Base-by-base conservation (phyloP, 2,888 invertebrate genomes). In the Tipula unca region DNA sequence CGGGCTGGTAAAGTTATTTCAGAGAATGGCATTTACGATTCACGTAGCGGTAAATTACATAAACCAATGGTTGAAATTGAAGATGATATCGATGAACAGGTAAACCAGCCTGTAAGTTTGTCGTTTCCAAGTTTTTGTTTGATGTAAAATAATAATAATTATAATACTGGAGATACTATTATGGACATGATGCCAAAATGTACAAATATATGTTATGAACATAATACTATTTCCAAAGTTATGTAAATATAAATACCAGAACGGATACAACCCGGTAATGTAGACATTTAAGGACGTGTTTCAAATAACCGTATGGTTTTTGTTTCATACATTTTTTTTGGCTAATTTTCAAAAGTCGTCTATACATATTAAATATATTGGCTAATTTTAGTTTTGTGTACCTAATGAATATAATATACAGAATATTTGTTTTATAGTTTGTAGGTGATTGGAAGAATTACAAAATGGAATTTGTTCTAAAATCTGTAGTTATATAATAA, bases 1-100 rank as follows among this genome's bases (percentile, higher is more conserved):
- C 91, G 92, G 87, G 92, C 92, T 83, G 90, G 90, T 87, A 90
- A 90, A 88, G 89, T 89, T 88, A 91, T 92, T 87, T 88, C 92
- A 86, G 94, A 94, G 87, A 93, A 93, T 54, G 89, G 92, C 86
- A 90, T 94, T 85, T 94, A 94, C 90, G 94, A 95, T 90, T 93
- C 93, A 39, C 93, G 94, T 88, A 93, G 93, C 6, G 92, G 91
- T 1, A 91, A 93, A 69, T 91, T 91, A 86, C 91, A 89, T 87
- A 92, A 89, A 88, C 91, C 91, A 86, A 92, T 91, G 2, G 89
- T 92, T 82, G 90, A 91, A 20, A 92, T 92, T 86, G 91, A 91
- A 10, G 88, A 87, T 85, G 92, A 92, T 35, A 88, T 92, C 14
- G 89, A 90, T 88, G 92, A 92, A 82, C 92, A 92, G 89, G 92